A percentile compares a stretch with the other conserved stretches of the same genome.
Evolutionary conservation across 2,113 vertebrate genomes (phyloP).

Genomic region (Condylura cristata): DNA sequence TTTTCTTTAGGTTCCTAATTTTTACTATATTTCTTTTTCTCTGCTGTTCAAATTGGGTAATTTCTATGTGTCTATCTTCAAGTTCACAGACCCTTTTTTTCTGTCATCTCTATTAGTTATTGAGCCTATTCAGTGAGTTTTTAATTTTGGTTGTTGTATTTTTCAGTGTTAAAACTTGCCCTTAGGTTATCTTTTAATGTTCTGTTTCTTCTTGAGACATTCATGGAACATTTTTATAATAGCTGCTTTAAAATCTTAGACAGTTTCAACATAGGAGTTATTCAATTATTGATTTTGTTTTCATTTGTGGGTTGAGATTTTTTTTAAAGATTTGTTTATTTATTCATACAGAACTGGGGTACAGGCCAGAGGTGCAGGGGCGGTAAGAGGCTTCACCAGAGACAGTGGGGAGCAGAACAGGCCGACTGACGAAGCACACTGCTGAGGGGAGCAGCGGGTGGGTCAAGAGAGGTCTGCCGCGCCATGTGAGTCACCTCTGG

Average conservation of each 20-base stretch:
- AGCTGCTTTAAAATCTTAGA: conserved; percentile 15
- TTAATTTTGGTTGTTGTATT: neutral
- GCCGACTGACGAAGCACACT: too few relatives aligned
- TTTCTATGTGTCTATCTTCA: neutral
- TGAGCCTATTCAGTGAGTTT: neutral
- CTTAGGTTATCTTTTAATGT: neutral
- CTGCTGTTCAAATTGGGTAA: neutral
- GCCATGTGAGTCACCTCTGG: too few relatives aligned
- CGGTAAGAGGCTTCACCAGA: too few relatives aligned
- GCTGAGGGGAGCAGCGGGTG: too few relatives aligned
- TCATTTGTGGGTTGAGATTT: neutral
- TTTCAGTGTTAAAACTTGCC: conserved; percentile 8
- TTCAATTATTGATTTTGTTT: neutral
- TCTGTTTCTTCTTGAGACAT: neutral
- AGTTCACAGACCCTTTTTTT: neutral
- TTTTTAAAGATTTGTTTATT: neutral
- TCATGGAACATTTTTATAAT: conserved; percentile 8
- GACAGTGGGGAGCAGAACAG: too few relatives aligned
- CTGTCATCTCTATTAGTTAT: neutral
- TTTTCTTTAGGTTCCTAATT: neutral
- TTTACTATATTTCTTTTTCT: neutral
- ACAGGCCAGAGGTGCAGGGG: too few relatives aligned
- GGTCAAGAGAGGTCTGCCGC: too few relatives aligned
- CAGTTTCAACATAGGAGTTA: neutral
- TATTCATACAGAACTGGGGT: too few relatives aligned